These are phyloP conservation scores for Cephalopholis sonnerati DNA, from an alignment of 2,113 vertebrate genomes.

Conservation along the genomic window DNA sequence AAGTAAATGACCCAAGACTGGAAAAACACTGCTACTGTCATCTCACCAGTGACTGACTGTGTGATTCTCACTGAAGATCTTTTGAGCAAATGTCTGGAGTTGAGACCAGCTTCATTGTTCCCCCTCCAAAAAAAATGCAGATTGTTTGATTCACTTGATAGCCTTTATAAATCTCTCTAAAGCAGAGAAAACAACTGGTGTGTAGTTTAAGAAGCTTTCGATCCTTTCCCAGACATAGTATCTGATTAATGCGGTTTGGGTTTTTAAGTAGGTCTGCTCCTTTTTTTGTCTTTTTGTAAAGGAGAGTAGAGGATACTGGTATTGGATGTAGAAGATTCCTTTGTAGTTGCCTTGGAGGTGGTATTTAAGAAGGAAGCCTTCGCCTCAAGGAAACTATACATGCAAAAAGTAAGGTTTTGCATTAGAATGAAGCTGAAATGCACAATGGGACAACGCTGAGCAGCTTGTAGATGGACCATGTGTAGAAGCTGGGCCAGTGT, in stretches of 20 bases:
- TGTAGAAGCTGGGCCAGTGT: slow-evolving; percentile 45
- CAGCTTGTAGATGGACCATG: slow-evolving; percentile 32
- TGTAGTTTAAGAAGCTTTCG: slow-evolving; percentile 69
- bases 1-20: not conserved
- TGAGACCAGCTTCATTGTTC: slow-evolving; percentile 28
- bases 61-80: slow-evolving; percentile 15
- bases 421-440: slow-evolving; percentile 66
- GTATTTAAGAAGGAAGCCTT: slow-evolving; percentile 58
- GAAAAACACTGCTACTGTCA: slow-evolving; percentile 29
- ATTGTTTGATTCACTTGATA: slow-evolving; percentile 37
- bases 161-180: slow-evolving; percentile 40
- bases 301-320: slow-evolving; percentile 53
- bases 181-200: slow-evolving; percentile 52
- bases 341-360: slow-evolving; percentile 71
- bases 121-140: slow-evolving; percentile 4
- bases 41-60: not conserved
- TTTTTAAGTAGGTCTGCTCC: slow-evolving; percentile 50
- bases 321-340: slow-evolving; percentile 69
- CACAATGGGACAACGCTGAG: slow-evolving; percentile 56
- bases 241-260: slow-evolving; percentile 53
- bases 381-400: slow-evolving; percentile 55
- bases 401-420: slow-evolving; percentile 70
- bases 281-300: slow-evolving; percentile 45
- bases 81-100: slow-evolving; percentile 13
- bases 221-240: slow-evolving; percentile 56